Conservation (phyloP, 2,113 vertebrate genomes). For the Scalopus aquaticus region DNA sequence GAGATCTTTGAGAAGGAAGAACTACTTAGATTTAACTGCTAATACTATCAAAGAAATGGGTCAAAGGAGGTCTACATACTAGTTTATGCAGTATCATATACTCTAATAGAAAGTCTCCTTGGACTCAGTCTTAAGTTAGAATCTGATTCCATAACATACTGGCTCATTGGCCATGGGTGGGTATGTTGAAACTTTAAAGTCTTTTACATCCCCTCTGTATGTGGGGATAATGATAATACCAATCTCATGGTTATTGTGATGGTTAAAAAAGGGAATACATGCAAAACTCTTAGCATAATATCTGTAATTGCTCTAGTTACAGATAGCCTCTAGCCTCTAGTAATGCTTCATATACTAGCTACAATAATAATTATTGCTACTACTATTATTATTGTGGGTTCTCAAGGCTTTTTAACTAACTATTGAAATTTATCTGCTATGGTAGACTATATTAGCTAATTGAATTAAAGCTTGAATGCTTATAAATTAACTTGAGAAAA, state of each 20-base stretch:
- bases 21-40: constrained; percentile 20
- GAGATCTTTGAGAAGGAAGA: constrained; percentile 3
- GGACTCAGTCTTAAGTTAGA: neutral
- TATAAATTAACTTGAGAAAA: constrained; percentile 16
- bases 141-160: neutral
- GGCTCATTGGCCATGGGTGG: neutral
- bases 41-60: neutral
- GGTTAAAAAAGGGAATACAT: neutral
- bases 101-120: neutral
- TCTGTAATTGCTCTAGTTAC: no score
- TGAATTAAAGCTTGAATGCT: neutral
- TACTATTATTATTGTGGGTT: neutral
- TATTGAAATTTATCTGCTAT: neutral
- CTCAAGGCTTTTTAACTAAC: neutral
- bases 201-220: neutral
- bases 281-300: neutral
- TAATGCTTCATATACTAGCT: neutral
- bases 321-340: neutral
- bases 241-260: neutral
- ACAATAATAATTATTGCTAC: neutral
- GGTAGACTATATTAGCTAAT: neutral
- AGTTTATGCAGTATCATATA: neutral
- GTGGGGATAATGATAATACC: neutral
- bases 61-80: neutral
- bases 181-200: neutral